Evolutionary conservation across 1,140 invertebrate genomes (phyloP), one percentile per base, ranked within the genome.

Genomic region (Drosophila guanche): DNA sequence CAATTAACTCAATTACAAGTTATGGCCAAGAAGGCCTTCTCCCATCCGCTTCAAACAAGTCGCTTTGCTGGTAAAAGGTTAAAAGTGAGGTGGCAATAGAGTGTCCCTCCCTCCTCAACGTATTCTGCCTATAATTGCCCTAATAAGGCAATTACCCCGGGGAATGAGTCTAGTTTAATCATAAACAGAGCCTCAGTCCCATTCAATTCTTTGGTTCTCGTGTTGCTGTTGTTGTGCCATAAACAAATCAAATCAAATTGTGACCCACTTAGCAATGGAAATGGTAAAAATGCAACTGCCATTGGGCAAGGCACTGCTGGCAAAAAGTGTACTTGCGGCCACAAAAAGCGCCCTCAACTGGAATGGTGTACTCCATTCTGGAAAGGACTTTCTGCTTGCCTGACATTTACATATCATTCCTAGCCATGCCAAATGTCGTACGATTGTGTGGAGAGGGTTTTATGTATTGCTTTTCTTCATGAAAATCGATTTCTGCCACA

Each of bases 241-340:
- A 80, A 86, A 85, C 77, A 85, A 86, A 77, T 86, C 80, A 81
- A 81, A 65, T 68, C 73, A 67, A 81, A 88, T 69, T 60, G 74
- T 83, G 83, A 88, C 83, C 83, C 70, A 86, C 78, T 79, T 88
- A 50, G 56, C 46, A 60, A 51, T 60, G 33, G 33, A 37, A 37
- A 37, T 4, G 6, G 8, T 37, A 10, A 4, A 12, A 37, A 65
- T 80, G 58, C 60, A 41, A 68, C 56, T 16, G 57, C 54, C 56
- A 45, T n/a, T n/a, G n/a, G n/a, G n/a, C 59, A 73, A n/a, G n/a
- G n/a, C 23, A 12, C 16, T 40, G 53, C 37, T 37, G 5, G 43
- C 27, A 42, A 57, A 68, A 55, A 69, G 20, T 16, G 25, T 72
- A 43, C 52, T 42, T 42, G 27, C 65, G 25, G 52, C 53, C 14